Evolutionary conservation across 2,888 invertebrate species (phyloP).

Genomic region (Adineta ricciae): DNA sequence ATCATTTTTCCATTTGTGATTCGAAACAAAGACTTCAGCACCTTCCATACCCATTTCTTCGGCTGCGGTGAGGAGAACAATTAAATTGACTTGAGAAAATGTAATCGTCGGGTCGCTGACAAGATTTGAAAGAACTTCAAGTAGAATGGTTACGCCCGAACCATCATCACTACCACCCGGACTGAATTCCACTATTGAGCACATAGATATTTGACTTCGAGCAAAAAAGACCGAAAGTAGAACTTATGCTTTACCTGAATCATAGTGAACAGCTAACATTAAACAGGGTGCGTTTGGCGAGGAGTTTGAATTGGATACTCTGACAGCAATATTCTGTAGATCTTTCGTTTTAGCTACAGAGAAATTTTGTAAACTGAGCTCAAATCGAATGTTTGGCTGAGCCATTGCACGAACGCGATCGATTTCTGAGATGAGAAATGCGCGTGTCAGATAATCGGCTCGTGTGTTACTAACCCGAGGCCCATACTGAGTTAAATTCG

Average conservation of each 20-base stretch:
- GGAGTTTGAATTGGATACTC: background rate
- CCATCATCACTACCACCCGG: constrained; percentile 19
- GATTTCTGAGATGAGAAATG: background rate
- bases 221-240: no score
- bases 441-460: constrained; percentile 3
- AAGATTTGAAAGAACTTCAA: constrained; percentile 13
- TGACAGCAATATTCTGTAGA: background rate
- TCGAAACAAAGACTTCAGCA: background rate
- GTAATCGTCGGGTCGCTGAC: background rate
- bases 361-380: background rate
- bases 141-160: background rate
- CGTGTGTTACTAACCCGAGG: background rate
- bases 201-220: no score
- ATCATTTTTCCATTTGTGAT: background rate
- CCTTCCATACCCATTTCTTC: background rate
- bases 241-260: background rate
- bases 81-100: background rate
- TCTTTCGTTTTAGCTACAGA: background rate
- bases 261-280: background rate
- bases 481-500: background rate
- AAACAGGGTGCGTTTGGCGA: background rate
- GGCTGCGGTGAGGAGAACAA: background rate
- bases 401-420: background rate
- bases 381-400: background rate
- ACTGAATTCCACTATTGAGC: constrained; percentile 6